phyloP scores from a whole-genome alignment of 2,888 invertebrate genomes.

The Luperina testacea region DNA sequence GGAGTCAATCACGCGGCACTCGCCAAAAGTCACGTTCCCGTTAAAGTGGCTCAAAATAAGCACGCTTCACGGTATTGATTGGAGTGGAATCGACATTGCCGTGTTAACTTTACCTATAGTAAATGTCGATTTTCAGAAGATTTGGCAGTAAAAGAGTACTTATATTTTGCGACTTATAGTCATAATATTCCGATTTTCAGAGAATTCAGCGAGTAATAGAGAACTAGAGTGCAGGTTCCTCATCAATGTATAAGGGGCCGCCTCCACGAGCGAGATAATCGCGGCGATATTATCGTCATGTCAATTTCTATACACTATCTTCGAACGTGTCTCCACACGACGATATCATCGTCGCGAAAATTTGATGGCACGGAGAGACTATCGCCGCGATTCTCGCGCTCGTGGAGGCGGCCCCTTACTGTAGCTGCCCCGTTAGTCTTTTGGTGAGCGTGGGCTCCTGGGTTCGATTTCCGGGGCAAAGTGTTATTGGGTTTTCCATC shows the following conservation, averaged over 20 bases:
- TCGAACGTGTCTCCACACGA: too few relatives aligned
- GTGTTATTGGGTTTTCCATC: too few relatives aligned
- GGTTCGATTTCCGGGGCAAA: too few relatives aligned
- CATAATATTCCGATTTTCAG: not conserved
- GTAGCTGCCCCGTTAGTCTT: too few relatives aligned
- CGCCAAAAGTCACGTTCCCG: constrained; percentile 60
- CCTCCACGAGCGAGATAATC: too few relatives aligned
- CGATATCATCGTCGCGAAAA: too few relatives aligned
- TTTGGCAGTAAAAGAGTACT: not conserved
- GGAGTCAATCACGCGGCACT: constrained; percentile 52
- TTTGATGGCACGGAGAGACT: too few relatives aligned
- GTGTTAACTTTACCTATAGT: constrained; percentile 10
- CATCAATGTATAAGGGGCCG: not conserved
- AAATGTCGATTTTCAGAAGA: not conserved
- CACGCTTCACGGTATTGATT: constrained; percentile 56
- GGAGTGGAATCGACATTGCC: constrained; percentile 34
- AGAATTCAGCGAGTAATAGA: not conserved
- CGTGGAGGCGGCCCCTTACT: too few relatives aligned
- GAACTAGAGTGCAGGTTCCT: not conserved
- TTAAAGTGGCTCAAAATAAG: constrained; percentile 52
- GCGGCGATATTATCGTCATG: too few relatives aligned
- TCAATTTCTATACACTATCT: too few relatives aligned
- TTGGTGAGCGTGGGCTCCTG: too few relatives aligned
- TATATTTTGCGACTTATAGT: not conserved
- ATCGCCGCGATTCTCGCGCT: too few relatives aligned